Base-by-base conservation (phyloP, 2,888 invertebrate species). In the Amorpha juglandis region DNA sequence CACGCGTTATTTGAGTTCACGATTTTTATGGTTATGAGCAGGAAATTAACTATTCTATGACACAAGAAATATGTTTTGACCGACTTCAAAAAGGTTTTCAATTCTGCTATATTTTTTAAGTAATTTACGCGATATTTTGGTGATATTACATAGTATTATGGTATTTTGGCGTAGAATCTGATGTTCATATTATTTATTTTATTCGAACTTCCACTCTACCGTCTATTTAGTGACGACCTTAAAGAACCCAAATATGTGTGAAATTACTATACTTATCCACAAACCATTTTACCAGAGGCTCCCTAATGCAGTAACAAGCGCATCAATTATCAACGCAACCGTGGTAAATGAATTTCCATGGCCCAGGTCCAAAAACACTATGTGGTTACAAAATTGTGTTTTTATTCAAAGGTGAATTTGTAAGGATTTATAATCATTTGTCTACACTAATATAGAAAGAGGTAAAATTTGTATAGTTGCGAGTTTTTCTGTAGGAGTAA, bases 31-130 rank as follows among this genome's bases (percentile, higher is more conserved):
- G 21, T 16, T 12, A 53, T n/a, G 68, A 72, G 75, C 83, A 80
- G 86, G 84, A 86, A 82, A 87, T 86, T 77, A 68, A 77, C 71
- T 82, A 84, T 81, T 78, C 77, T 66, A 16, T 66, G 35, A 48
- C 16, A 64, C n/a, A 64, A 64, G 33, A 3, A 14, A 14, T n/a
- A 9, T 6, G 0, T 27, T n/a, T 35, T 33, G n/a, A 12, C 6
- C 6, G 4, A 9, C n/a, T 53, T n/a, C 1, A 14, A 6, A 4
- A 11, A 12, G 11, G 19, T 27, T 27, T 27, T 27, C 4, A 27
- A 27, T 27, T 27, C 27, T 1, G 27, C 27, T 27, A 4, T 27
- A 27, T 27, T 27, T 27, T 27, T 27, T n/a, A n/a, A n/a, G n/a
- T n/a, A 27, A 27, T 1, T 27, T 27, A 27, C 27, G 4, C 4